These are phyloP conservation scores for Entomobrya proxima DNA, from an alignment of 2,888 invertebrate genomes.

Conservation along the genomic window DNA sequence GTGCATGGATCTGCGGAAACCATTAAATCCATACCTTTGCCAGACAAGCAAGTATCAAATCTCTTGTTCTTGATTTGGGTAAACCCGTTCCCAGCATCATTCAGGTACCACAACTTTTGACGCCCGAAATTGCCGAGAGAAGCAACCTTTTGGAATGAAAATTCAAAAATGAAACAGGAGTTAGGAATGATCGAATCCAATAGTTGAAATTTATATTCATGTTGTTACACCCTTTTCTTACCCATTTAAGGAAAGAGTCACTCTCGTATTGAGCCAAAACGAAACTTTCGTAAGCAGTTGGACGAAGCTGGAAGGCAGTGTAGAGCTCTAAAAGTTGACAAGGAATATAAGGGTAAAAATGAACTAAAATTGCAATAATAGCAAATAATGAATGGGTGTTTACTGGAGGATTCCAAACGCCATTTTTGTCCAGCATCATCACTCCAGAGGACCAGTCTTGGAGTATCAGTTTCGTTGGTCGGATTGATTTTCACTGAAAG, in stretches of 20 bases:
- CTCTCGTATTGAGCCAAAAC: constrained; percentile 60
- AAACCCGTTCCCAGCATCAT: constrained; percentile 68
- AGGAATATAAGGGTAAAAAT: not conserved
- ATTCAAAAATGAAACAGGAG: not conserved
- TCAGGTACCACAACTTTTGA: constrained; percentile 69
- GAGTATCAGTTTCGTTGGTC: constrained; percentile 10
- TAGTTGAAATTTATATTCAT: no score
- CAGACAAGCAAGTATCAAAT: constrained; percentile 58
- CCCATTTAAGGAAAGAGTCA: constrained; percentile 55
- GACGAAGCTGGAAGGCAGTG: constrained; percentile 64
- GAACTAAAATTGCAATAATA: no score
- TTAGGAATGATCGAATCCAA: no score
- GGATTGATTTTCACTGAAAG: constrained; percentile 45
- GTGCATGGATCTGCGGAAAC: constrained; percentile 42
- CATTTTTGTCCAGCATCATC: constrained; percentile 68
- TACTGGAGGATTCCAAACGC: constrained; percentile 68
- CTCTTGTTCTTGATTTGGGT: constrained; percentile 67
- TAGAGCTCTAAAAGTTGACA: constrained; percentile 55
- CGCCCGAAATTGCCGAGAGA: constrained; percentile 48
- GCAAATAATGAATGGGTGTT: not conserved
- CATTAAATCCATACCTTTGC: constrained; percentile 8
- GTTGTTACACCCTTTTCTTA: constrained; percentile 21
- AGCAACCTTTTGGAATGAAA: constrained; percentile 22
- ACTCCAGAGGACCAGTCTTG: constrained; percentile 41
- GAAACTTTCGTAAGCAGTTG: constrained; percentile 66